Evolutionary conservation across 2,113 vertebrate species (phyloP), one percentile per base, ranked within the genome.

Genomic region (Sebastes schlegelii): DNA sequence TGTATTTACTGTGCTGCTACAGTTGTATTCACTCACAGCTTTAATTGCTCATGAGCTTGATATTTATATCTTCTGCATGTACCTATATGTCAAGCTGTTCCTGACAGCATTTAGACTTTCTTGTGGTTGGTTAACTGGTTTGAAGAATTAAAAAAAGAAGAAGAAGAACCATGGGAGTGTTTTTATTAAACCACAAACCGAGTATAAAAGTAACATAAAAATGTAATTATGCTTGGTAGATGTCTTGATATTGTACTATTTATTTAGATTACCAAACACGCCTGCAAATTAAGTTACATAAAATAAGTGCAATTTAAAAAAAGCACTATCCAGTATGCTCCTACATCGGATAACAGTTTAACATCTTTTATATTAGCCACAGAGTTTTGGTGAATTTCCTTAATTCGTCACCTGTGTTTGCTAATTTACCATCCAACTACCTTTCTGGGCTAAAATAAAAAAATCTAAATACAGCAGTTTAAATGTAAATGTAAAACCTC

Each of bases 1-100:
- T 62, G 79, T 52, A 76, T 76, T 82, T 61, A 77, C 63, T 74
- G 67, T 80, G 52, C 55, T 51, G 11, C 13, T 23, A 78, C 63
- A 6, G 26, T 55, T 87, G 42, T 78, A 49, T 26, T 79, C 19
- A 52, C 14, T 64, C 64, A 49, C 4, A 51, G 49, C 23, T 67
- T n/a, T 46, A 57, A 54, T 40, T 68, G 17, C 71, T 79, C 76
- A 69, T 58, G 49, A 70, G 67, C 26, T 17, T 64, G 8, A 51
- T 57, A 5, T 63, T 71, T 49, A 26, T 10, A 4, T 69, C 23
- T 48, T 40, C 2, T 54, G 1, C 16, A 14, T 34, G 34, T 34
- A 34, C 34, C 34, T 34, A 34, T 34, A 34, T 34, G 34, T 34
- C 34, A 34, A 34, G 34, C 34, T 34, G 34, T 34, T 34, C 34